Evolutionary conservation across 2,797 vertebrate genomes (phyloP).

Genomic region (Paratrypauchen microcephalus): DNA sequence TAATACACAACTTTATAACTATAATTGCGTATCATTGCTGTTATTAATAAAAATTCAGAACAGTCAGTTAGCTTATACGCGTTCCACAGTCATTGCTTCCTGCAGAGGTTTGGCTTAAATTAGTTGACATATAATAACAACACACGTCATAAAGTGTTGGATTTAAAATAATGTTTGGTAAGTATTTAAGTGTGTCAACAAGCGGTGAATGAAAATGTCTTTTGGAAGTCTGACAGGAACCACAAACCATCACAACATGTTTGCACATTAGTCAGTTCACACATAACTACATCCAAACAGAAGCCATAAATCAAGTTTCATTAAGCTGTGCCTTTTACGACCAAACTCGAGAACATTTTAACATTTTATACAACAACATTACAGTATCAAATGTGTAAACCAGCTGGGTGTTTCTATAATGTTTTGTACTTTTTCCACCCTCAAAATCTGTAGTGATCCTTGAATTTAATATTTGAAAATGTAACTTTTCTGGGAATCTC

Average conservation of each 20-base stretch:
- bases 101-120: slow-evolving; percentile 1
- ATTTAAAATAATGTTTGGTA: neutral
- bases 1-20: neutral
- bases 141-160: neutral
- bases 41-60: neutral
- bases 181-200: neutral
- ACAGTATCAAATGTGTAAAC: neutral
- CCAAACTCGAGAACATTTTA: neutral
- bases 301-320: slow-evolving; percentile 1
- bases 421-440: too few species aligned
- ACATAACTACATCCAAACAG: neutral
- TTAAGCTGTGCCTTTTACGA: neutral
- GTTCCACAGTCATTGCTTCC: slow-evolving; percentile 19
- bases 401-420: neutral
- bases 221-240: neutral
- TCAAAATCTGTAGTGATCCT: too few species aligned
- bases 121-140: slow-evolving; percentile 17
- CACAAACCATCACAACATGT: neutral
- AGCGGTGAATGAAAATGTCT: neutral
- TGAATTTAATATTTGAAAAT: too few species aligned
- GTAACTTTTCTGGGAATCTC: too few species aligned
- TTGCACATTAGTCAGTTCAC: slow-evolving; percentile 1
- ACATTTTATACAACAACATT: neutral
- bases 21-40: neutral
- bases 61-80: slow-evolving; percentile 26